These are phyloP conservation scores for Albula glossodonta DNA, from an alignment of 2,113 vertebrate species.

Conservation along the genomic window DNA sequence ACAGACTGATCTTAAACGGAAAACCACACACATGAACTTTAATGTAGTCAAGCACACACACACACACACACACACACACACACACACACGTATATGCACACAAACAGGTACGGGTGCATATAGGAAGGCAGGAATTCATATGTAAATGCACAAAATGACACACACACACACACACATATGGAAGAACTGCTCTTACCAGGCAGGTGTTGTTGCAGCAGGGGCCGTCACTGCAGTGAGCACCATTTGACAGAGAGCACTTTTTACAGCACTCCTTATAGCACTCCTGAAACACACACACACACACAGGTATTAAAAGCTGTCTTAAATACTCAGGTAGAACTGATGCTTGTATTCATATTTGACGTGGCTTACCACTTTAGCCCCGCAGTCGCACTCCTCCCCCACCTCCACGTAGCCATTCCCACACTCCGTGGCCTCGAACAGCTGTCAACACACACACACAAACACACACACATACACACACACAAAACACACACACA, in stretches of 20 bases:
- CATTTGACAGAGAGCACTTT: conserved; percentile 95
- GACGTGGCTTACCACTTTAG: conserved; percentile 76
- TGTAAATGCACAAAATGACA: not conserved
- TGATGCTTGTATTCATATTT: not conserved
- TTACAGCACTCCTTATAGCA: conserved; percentile 94
- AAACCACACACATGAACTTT: not conserved
- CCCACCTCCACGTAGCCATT: conserved; percentile 95
- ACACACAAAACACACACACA: too few relatives aligned
- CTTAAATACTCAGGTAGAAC: not conserved
- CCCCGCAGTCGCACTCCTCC: conserved; percentile 94
- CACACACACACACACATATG: not conserved
- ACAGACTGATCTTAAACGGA: not conserved
- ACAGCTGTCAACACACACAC: conserved; percentile 74
- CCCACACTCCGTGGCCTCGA: conserved; percentile 88
- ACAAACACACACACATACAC: too few relatives aligned
- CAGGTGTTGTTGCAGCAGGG: conserved; percentile 94
- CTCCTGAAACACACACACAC: conserved; percentile 70
- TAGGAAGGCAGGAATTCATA: too few relatives aligned
- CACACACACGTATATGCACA: not conserved
- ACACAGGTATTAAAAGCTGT: not conserved
- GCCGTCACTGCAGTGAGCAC: conserved; percentile 93
- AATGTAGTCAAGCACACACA: not conserved
- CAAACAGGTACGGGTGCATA: too few relatives aligned
- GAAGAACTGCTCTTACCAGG: conserved; percentile 71
- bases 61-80: not conserved